Evolutionary conservation across 2,888 invertebrate species (phyloP).

Genomic region (Idaea dimidiata): DNA sequence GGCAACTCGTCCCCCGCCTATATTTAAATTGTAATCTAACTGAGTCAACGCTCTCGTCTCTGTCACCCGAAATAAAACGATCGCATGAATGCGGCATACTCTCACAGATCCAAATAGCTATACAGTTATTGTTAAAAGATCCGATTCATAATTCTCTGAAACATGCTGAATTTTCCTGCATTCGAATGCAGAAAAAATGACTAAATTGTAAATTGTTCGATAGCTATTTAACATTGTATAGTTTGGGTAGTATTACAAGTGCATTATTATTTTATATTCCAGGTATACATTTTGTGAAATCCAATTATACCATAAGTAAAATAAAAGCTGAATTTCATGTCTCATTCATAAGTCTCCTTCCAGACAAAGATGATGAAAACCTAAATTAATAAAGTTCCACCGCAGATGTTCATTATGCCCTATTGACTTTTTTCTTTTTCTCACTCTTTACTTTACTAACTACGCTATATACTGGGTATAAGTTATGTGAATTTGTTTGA

Average conservation of each 20-base stretch:
- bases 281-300: too few species aligned
- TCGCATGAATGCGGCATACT: slow-evolving; percentile 60
- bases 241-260: too few species aligned
- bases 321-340: neutral
- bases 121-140: slow-evolving; percentile 35
- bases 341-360: neutral
- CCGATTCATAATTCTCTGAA: neutral
- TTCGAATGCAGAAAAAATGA: too few species aligned
- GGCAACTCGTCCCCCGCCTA: slow-evolving; percentile 75
- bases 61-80: slow-evolving; percentile 71
- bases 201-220: too few species aligned
- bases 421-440: slow-evolving; percentile 5
- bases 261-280: too few species aligned
- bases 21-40: slow-evolving; percentile 78
- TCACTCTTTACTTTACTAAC: neutral
- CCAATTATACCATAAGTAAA: neutral
- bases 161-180: neutral
- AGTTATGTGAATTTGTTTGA: neutral
- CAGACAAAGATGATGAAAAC: neutral
- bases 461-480: too few species aligned
- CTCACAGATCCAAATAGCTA: slow-evolving; percentile 53
- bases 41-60: slow-evolving; percentile 76
- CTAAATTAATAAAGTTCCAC: slow-evolving; percentile 8
- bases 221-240: too few species aligned
- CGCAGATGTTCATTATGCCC: neutral